phyloP scores from a whole-genome alignment of 2,797 vertebrate species.

The Harpagifer antarcticus region DNA sequence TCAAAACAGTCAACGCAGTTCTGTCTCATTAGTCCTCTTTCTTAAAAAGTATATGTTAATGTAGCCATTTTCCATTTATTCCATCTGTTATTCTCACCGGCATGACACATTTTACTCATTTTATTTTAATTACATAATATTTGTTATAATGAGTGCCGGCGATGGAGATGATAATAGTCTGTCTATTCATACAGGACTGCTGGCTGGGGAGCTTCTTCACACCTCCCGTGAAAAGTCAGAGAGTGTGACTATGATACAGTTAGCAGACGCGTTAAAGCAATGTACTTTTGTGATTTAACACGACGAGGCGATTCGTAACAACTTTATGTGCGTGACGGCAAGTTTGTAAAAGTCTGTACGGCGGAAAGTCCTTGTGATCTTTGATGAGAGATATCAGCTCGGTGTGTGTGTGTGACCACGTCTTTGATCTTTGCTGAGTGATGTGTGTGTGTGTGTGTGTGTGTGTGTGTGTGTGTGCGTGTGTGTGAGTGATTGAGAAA shows the following conservation, averaged over 20 bases:
- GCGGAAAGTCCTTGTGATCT: conserved; percentile 56
- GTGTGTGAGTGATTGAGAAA: conserved; percentile 31
- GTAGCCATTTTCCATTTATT: conserved; percentile 48
- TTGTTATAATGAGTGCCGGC: conserved; percentile 52
- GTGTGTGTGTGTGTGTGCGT: conserved; percentile 42
- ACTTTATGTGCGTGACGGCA: conserved; percentile 32
- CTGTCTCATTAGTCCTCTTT: conserved; percentile 62
- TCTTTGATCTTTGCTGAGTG: conserved; percentile 59
- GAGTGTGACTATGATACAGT: conserved; percentile 23
- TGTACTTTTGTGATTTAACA: conserved; percentile 35
- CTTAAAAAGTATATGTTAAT: conserved; percentile 48
- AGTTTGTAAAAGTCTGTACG: conserved; percentile 39
- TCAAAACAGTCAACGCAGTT: conserved; percentile 50
- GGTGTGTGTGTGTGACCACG: conserved; percentile 37
- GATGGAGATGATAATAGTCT: conserved; percentile 41
- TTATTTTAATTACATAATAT: conserved; percentile 63
- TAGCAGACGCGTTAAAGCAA: not conserved
- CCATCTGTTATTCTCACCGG: conserved; percentile 61
- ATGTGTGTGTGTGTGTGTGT: conserved; percentile 21
- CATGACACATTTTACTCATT: conserved; percentile 53
- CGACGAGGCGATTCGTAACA: conserved; percentile 27
- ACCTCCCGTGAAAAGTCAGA: conserved; percentile 25
- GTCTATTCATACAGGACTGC: conserved; percentile 33
- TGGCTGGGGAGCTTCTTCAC: conserved; percentile 36
- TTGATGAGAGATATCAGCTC: conserved; percentile 30